Evolutionary conservation across 2,113 vertebrate species (phyloP).

Genomic region (Charadrius vociferus): DNA sequence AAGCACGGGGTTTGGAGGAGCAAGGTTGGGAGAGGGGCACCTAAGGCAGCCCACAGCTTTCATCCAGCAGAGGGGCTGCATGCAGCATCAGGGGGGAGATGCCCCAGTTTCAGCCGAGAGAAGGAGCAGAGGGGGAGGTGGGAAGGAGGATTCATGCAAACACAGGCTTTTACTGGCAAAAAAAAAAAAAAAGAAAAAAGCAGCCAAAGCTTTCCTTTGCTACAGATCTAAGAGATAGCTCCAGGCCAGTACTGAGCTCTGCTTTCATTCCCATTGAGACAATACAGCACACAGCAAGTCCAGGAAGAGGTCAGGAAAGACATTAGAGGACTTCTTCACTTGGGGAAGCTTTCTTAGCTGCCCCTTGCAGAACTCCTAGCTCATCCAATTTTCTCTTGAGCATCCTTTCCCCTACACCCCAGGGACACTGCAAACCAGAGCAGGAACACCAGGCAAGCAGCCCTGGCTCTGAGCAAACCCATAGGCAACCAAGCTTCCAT

Average conservation of each 20-base stretch:
- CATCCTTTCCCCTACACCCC: not conserved
- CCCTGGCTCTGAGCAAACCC: not conserved
- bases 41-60: not conserved
- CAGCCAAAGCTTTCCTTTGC: not conserved
- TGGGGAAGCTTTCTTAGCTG: not conserved
- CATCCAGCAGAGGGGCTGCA: not conserved
- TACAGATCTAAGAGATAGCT: not conserved
- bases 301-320: not conserved
- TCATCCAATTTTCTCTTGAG: not conserved
- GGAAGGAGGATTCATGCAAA: not conserved
- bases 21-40: not conserved
- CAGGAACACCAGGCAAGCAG: not conserved
- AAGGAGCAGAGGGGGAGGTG: not conserved
- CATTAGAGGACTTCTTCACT: not conserved
- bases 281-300: not conserved
- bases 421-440: not conserved
- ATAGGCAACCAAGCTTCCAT: not conserved
- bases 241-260: not conserved
- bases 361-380: not conserved
- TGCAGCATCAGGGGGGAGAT: accelerated
- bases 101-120: not conserved
- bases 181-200: too few species aligned
- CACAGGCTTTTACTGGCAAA: not conserved
- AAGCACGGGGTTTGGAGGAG: not conserved
- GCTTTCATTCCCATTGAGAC: not conserved